These are phyloP conservation scores for Vanessa cardui DNA, from an alignment of 2,888 invertebrate genomes.

Conservation along the genomic window DNA sequence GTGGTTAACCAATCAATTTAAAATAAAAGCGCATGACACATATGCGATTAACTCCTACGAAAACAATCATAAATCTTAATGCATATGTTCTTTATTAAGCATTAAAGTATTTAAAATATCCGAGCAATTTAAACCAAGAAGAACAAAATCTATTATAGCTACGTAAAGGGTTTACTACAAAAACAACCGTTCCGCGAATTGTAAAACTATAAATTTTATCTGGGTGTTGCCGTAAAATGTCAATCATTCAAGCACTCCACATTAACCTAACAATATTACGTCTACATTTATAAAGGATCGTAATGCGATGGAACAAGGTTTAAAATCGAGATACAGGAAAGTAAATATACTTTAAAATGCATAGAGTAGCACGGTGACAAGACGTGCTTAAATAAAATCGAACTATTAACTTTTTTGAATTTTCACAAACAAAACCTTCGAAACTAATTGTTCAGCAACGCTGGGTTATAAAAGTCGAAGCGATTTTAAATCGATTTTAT, in stretches of 20 bases:
- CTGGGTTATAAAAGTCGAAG: slow-evolving; percentile 51
- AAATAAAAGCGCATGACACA: too few species aligned
- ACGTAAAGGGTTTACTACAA: slow-evolving; percentile 61
- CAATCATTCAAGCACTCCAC: slow-evolving; percentile 62
- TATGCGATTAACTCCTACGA: background rate
- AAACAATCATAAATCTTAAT: background rate
- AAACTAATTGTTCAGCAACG: slow-evolving; percentile 52
- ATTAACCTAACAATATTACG: slow-evolving; percentile 41
- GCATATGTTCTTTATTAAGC: background rate
- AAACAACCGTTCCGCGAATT: slow-evolving; percentile 74
- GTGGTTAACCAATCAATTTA: too few species aligned
- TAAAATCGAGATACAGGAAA: slow-evolving; percentile 31
- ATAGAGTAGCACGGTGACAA: slow-evolving; percentile 60
- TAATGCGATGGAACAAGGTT: slow-evolving; percentile 40
- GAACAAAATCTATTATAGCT: slow-evolving; percentile 53
- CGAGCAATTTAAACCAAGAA: slow-evolving; percentile 17
- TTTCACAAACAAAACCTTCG: slow-evolving; percentile 50
- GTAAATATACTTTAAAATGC: slow-evolving; percentile 36
- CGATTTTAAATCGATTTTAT: slow-evolving; percentile 60
- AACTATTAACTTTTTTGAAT: slow-evolving; percentile 59
- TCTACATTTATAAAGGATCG: slow-evolving; percentile 22
- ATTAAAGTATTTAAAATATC: background rate
- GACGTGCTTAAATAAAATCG: slow-evolving; percentile 59
- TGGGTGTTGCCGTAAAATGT: slow-evolving; percentile 65
- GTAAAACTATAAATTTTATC: slow-evolving; percentile 67